phyloP scores from a whole-genome alignment of 1,140 invertebrate species.

The silkworm (Bombyx mori) region ASM3026992v2 NC_085117.1:869501-870000 shows the following conservation, averaged over 20 bases:
- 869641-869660: not conserved
- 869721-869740: constrained; percentile 21
- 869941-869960: constrained; percentile 18
- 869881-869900: constrained; percentile 11
- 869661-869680: not conserved
- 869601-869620: constrained; percentile 1
- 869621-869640: not conserved
- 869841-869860: constrained; percentile 14
- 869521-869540: not conserved
- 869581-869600: not conserved
- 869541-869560: constrained; percentile 4
- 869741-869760: no score
- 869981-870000: constrained; percentile 14
- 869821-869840: constrained; percentile 11
- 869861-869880: constrained; percentile 13
- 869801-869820: constrained; percentile 22
- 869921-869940: constrained; percentile 15
- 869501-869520: constrained; percentile 6
- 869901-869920: constrained; percentile 9
- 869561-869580: constrained; percentile 2
- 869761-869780: constrained; percentile 1
- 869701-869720: not conserved
- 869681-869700: not conserved
- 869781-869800: constrained; percentile 22
- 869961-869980: constrained; percentile 14